phyloP scores from a whole-genome alignment of 2,797 vertebrate species.

The Xiphophorus birchmanni region DNA sequence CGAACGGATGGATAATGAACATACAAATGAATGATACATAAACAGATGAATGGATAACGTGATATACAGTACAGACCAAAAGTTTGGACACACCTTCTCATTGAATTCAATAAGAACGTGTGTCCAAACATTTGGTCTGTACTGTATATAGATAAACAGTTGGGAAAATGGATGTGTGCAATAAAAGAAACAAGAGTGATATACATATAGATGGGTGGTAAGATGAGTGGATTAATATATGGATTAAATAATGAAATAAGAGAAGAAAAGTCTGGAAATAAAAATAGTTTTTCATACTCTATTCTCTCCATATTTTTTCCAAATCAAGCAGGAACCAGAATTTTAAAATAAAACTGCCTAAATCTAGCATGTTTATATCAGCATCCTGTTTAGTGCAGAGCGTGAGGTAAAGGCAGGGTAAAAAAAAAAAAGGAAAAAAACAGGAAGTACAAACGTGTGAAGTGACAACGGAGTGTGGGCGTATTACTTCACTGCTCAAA shows the following conservation, averaged over 20 bases:
- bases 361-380: slow-evolving; percentile 4
- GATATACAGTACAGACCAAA: too few species aligned
- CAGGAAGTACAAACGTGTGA: slow-evolving; percentile 50
- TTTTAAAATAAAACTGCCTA: background rate
- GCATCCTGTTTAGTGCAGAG: background rate
- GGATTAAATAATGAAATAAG: background rate
- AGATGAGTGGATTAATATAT: background rate
- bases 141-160: too few species aligned
- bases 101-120: too few species aligned
- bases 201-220: background rate
- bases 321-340: background rate
- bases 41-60: background rate
- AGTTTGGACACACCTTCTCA: too few species aligned
- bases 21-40: background rate
- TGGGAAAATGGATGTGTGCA: too few species aligned
- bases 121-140: too few species aligned
- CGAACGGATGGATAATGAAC: background rate
- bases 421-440: background rate
- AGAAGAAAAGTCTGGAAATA: background rate
- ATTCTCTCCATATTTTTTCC: background rate
- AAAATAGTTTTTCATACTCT: background rate
- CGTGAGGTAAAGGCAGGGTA: background rate
- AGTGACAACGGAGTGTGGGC: slow-evolving; percentile 10
- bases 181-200: background rate
- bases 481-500: slow-evolving; percentile 42